Conservation (phyloP, 1,140 invertebrate species). For the Drosophila erecta region DNA sequence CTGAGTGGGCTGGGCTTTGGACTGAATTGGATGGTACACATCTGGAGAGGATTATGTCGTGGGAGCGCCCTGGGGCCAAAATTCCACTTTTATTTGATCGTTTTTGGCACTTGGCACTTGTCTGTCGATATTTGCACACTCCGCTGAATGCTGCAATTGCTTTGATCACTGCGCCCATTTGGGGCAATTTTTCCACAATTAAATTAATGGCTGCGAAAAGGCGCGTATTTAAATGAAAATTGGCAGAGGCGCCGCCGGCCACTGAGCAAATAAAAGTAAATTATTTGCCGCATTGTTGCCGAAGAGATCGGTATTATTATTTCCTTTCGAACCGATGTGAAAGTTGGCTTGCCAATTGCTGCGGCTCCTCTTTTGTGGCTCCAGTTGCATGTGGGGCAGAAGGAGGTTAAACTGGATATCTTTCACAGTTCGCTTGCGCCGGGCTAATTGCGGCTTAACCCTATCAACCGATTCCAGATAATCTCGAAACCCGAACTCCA, state of each 20-base stretch:
- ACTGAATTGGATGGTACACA: not conserved
- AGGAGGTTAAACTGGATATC: slow-evolving; percentile 40
- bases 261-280: slow-evolving; percentile 21
- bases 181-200: slow-evolving; percentile 47
- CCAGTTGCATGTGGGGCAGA: slow-evolving; percentile 3
- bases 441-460: slow-evolving; percentile 28
- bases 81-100: slow-evolving; percentile 23
- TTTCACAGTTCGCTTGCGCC: slow-evolving; percentile 5
- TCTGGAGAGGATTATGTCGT: slow-evolving; percentile 62
- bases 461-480: slow-evolving; percentile 12
- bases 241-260: slow-evolving; percentile 17
- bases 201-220: slow-evolving; percentile 54
- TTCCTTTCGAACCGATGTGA: slow-evolving; percentile 51
- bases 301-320: slow-evolving; percentile 22
- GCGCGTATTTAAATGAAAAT: slow-evolving; percentile 49
- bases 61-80: slow-evolving; percentile 66
- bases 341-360: slow-evolving; percentile 54
- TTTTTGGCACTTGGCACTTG: slow-evolving; percentile 41
- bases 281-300: slow-evolving; percentile 20
- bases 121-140: slow-evolving; percentile 40
- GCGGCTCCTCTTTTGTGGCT: slow-evolving; percentile 29
- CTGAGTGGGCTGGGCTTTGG: slow-evolving; percentile 18
- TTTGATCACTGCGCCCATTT: slow-evolving; percentile 38
- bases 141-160: slow-evolving; percentile 38
- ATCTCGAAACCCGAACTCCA: not conserved